phyloP scores from a whole-genome alignment of 37 sponge, comb jelly and placozoan genomes.

The Mnemiopsis leidyi region DNA sequence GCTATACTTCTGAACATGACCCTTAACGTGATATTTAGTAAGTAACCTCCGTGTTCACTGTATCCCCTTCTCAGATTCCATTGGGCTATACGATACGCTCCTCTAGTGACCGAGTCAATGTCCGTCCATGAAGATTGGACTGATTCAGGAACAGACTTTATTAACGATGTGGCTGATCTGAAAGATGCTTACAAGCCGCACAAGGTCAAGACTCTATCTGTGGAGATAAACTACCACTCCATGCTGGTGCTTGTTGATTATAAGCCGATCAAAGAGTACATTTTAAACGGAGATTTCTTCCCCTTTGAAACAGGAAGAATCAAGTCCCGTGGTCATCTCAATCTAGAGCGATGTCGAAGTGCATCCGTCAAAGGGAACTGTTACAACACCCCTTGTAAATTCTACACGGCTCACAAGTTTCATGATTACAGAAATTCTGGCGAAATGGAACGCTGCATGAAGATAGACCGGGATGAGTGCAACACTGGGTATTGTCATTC shows the following conservation, averaged over 20 bases:
- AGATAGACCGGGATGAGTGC: background rate
- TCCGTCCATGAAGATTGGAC: background rate
- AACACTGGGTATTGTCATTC: background rate
- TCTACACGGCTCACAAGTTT: background rate
- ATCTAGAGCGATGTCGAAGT: background rate
- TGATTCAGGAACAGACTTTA: background rate
- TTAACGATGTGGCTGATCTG: background rate
- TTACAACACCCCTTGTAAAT: background rate
- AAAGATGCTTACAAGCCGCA: background rate
- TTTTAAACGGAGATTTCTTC: background rate
- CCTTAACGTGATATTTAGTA: too few relatives aligned
- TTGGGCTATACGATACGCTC: background rate
- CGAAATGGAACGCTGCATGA: background rate
- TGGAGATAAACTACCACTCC: background rate
- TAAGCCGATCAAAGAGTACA: background rate
- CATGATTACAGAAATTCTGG: background rate
- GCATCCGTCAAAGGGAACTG: background rate
- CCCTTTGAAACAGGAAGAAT: background rate
- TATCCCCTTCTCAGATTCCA: background rate
- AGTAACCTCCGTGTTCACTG: too few relatives aligned
- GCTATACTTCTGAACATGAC: too few relatives aligned
- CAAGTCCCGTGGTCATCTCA: background rate
- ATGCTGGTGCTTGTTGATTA: background rate
- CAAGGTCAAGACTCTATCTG: background rate
- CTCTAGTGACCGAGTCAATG: background rate